Evolutionary conservation across 2,113 vertebrate species (phyloP).

Genomic region (Salminus brasiliensis): DNA sequence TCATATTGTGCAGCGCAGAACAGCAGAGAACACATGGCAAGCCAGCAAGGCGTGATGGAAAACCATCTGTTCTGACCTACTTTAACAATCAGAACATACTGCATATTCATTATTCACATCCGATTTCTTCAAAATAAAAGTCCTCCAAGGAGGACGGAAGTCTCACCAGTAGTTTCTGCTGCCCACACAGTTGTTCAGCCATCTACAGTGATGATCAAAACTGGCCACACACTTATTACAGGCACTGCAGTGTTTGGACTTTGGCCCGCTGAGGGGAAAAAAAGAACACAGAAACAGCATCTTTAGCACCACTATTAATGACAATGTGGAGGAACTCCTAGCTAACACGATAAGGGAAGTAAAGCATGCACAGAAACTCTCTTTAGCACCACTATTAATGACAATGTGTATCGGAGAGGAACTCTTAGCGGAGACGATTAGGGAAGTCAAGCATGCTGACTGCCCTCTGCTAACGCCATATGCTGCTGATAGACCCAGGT

Average conservation of each 20-base stretch:
- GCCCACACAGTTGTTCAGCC: constrained; percentile 98
- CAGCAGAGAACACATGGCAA: background rate
- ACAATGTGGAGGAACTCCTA: background rate
- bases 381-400: background rate
- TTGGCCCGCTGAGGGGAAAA: constrained; percentile 81
- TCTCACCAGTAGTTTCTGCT: constrained; percentile 93
- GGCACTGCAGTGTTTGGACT: constrained; percentile 94
- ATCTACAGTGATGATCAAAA: constrained; percentile 98
- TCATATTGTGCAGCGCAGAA: background rate
- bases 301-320: background rate
- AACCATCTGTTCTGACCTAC: constrained; percentile 26
- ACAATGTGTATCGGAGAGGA: background rate
- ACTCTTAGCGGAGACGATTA: background rate
- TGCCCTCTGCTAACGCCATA: background rate
- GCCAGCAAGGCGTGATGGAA: constrained; percentile 1
- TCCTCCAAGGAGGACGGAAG: background rate
- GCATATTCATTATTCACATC: constrained; percentile 26
- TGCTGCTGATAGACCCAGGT: background rate
- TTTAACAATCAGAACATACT: constrained; percentile 11
- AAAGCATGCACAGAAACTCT: background rate
- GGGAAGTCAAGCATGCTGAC: background rate
- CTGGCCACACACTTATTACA: constrained; percentile 96
- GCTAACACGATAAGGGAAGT: background rate
- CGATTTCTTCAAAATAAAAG: constrained; percentile 3
- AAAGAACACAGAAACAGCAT: background rate